A percentile compares a stretch with the other conserved stretches of the same genome.
These are phyloP conservation scores for Andrena cerasifolii DNA, from an alignment of 1,140 invertebrate species.

Conservation along the genomic window DNA sequence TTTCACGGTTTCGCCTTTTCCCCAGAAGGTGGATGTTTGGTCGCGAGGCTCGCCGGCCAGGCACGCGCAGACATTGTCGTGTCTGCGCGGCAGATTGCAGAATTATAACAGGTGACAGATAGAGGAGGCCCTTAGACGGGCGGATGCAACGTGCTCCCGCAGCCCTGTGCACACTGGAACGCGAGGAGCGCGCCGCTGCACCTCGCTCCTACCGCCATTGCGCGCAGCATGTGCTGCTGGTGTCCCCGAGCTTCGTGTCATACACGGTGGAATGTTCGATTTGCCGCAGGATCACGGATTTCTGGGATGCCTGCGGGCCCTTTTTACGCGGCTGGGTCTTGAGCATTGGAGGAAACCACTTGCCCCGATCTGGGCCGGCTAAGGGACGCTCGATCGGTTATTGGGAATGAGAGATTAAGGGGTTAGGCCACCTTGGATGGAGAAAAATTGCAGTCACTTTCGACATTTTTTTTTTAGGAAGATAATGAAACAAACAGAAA, in stretches of 20 bases:
- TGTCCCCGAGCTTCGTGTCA: slow-evolving; percentile 21
- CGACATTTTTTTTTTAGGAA: too few species aligned
- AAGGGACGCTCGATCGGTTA: too few species aligned
- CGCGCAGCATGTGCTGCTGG: slow-evolving; percentile 24
- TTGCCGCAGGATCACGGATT: not conserved
- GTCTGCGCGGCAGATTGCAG: slow-evolving; percentile 68
- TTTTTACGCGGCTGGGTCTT: not conserved
- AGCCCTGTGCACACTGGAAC: slow-evolving; percentile 60
- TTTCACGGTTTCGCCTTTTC: too few species aligned
- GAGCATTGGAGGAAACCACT: too few species aligned
- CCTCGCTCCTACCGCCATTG: slow-evolving; percentile 35
- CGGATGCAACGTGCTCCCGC: slow-evolving; percentile 70
- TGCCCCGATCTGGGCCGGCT: too few species aligned
- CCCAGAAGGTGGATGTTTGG: too few species aligned
- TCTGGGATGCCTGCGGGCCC: slow-evolving; percentile 1
- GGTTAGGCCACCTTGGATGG: too few species aligned
- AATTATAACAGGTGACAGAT: slow-evolving; percentile 78
- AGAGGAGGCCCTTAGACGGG: slow-evolving; percentile 55
- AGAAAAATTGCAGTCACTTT: too few species aligned
- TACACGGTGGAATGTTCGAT: slow-evolving; percentile 12
- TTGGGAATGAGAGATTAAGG: too few species aligned
- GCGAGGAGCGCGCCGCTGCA: slow-evolving; percentile 27
- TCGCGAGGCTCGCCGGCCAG: not conserved
- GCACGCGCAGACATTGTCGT: not conserved
- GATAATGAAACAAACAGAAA: too few species aligned